phyloP scores from a whole-genome alignment of 1,140 invertebrate species.

The Manduca sexta region DNA sequence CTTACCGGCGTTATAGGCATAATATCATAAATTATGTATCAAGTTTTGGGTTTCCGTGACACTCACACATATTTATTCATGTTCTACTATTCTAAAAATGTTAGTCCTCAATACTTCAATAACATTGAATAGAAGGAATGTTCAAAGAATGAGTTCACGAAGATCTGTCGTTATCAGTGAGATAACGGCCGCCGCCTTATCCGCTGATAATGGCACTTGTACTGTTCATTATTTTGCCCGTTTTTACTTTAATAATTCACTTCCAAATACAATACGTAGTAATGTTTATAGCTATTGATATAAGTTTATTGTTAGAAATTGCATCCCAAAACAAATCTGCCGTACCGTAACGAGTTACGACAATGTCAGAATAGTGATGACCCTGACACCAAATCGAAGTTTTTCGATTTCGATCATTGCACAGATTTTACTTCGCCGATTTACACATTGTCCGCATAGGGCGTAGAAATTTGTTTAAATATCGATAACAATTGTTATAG shows the following conservation, averaged over 20 bases:
- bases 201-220: constrained; percentile 31
- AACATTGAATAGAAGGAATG: constrained; percentile 17
- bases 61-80: no score
- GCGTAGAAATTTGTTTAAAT: no score
- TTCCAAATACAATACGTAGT: constrained; percentile 6
- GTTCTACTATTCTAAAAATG: neutral
- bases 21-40: no score
- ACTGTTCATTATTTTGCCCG: constrained; percentile 2
- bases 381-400: constrained; percentile 19
- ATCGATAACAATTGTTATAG: no score
- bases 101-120: neutral
- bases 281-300: neutral
- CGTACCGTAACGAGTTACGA: constrained; percentile 14
- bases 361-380: constrained; percentile 12
- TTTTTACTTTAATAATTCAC: constrained; percentile 2
- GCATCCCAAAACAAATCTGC: neutral
- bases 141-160: constrained; percentile 23
- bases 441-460: no score
- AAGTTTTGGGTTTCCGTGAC: no score
- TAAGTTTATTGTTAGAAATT: no score
- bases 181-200: constrained; percentile 47
- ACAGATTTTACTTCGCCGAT: constrained; percentile 3
- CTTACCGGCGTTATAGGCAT: no score
- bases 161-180: constrained; percentile 47
- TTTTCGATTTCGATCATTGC: constrained; percentile 17